Evolutionary conservation across 1,140 invertebrate genomes (phyloP), one percentile per base, ranked within the genome.

Genomic region (Stenopsyche tienmushanensis): DNA sequence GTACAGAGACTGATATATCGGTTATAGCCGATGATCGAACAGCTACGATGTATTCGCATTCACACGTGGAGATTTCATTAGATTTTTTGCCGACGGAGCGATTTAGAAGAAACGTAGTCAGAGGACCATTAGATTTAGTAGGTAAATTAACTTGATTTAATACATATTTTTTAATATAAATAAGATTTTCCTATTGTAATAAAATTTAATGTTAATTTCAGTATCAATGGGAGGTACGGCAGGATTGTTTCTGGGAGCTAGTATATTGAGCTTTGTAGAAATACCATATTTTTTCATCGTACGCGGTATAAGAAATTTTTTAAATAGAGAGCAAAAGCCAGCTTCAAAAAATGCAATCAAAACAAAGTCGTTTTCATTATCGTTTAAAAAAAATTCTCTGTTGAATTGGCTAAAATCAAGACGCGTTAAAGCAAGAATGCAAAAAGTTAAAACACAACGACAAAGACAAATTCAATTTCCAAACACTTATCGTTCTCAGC

Each of bases 181-280:
- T n/a, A n/a, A n/a, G n/a, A n/a, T n/a, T 39, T 8, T 39, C 34
- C 7, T 39, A 34, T 34, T 34, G 13, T 34, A 13, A 7, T 34
- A 34, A 34, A 5, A 49, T 5, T 49, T 25, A 15, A 50, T 3
- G n/a, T 20, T 21, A 15, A 23, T 50, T 62, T 52, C 73, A 87
- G 86, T 87, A 1, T 87, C 85, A 0, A 78, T 86, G 52, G 86
- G 86, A 17, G 84, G 86, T 25, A 83, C 84, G 3, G 80, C 84
- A 2, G 84, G 84, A 1, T 72, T 87, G 0, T 87, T 87, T 71
- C 81, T 87, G 2, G 85, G 85, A 5, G 85, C 84, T 9, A 87
- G 85, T 71, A 65, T 87, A 7, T 73, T 87, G 0, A 86, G 85
- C 69, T 84, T 86, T 69, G 82, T 86, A 15, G 86, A 87, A 72